phyloP scores from a whole-genome alignment of 2,797 vertebrate genomes.

The Enoplosus armatus region DNA sequence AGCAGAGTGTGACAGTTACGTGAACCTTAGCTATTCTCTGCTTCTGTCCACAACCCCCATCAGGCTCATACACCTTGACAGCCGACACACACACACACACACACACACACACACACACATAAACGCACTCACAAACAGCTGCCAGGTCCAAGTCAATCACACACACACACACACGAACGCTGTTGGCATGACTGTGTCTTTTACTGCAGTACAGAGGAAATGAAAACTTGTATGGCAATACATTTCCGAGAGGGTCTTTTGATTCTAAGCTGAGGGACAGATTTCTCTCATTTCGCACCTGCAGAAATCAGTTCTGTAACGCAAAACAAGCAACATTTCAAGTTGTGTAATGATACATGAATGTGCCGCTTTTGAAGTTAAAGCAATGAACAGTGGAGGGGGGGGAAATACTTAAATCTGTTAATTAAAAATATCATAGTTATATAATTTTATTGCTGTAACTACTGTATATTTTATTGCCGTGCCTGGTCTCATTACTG shows the following conservation, averaged over 20 bases:
- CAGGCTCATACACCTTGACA: conserved; percentile 68
- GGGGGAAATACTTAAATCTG: conserved; percentile 32
- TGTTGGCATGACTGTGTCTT: conserved; percentile 59
- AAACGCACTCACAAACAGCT: conserved; percentile 50
- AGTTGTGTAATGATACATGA: conserved; percentile 35
- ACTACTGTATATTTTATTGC: conserved; percentile 39
- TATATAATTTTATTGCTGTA: conserved; percentile 42
- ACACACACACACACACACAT: conserved; percentile 5
- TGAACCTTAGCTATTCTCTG: conserved; percentile 63
- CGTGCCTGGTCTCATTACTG: conserved; percentile 44
- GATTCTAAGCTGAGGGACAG: conserved; percentile 51
- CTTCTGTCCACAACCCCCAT: conserved; percentile 56
- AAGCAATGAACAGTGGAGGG: conserved; percentile 45
- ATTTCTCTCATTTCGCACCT: conserved; percentile 47
- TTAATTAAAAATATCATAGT: conserved; percentile 62
- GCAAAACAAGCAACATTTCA: conserved; percentile 38
- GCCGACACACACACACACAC: conserved; percentile 43
- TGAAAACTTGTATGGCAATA: conserved; percentile 64
- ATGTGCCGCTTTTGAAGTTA: conserved; percentile 44
- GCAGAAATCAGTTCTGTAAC: conserved; percentile 17
- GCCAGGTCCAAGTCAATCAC: conserved; percentile 45
- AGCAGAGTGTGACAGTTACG: conserved; percentile 73
- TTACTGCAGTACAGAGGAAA: conserved; percentile 66
- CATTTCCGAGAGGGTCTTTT: conserved; percentile 54
- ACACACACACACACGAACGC: conserved; percentile 23